Evolutionary conservation across 30 jellyfish, hydroid and myxozoan genomes (phyloP).

Genomic region (Rhopilema esculentum): DNA sequence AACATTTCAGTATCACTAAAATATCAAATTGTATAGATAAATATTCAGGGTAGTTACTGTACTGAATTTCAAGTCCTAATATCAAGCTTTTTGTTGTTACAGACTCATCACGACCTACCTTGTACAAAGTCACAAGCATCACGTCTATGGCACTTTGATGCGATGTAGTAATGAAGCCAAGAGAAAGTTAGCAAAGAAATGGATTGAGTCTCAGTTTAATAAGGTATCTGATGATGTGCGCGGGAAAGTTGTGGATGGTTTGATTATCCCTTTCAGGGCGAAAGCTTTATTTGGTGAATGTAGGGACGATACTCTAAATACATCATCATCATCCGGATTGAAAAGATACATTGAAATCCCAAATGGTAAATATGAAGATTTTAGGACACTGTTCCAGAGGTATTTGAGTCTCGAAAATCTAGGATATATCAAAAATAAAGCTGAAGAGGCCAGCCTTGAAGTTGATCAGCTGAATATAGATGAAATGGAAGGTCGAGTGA

Average conservation of each 20-base stretch:
- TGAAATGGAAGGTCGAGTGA: not conserved
- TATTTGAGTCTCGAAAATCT: constrained; percentile 35
- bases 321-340: not conserved
- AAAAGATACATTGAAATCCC: constrained; percentile 33
- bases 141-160: constrained; percentile 39
- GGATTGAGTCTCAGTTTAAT: constrained; percentile 27
- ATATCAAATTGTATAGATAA: too few species aligned
- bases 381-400: not conserved
- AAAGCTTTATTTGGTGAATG: not conserved
- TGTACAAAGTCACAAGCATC: constrained; percentile 6
- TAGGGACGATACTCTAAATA: too few species aligned
- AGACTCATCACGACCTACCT: constrained; percentile 58
- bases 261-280: not conserved
- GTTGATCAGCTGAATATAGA: not conserved
- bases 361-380: constrained; percentile 34
- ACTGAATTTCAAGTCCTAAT: too few species aligned
- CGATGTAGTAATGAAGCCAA: not conserved
- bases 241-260: not conserved
- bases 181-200: not conserved
- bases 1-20: too few species aligned
- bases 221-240: constrained; percentile 1
- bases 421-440: not conserved
- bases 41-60: too few species aligned
- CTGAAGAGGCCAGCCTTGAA: not conserved
- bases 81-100: not conserved